Conservation (phyloP, 1,140 invertebrate species). For the Cydia strobilella region DNA sequence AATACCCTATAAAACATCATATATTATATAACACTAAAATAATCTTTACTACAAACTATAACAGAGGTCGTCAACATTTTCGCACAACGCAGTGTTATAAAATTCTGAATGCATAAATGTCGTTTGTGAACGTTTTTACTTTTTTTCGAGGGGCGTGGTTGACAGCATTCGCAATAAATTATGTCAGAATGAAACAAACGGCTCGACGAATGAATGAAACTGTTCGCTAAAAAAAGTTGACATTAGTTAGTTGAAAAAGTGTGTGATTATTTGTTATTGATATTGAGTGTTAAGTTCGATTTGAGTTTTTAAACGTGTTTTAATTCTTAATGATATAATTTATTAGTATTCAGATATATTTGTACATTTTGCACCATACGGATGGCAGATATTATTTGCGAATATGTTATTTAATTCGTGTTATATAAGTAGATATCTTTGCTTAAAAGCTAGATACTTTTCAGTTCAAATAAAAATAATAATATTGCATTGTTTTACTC, state of each 20-base stretch:
- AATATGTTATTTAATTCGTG: too few relatives aligned
- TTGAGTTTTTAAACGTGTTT: background rate
- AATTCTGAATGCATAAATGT: constrained; percentile 28
- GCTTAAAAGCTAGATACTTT: too few relatives aligned
- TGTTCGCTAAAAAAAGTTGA: constrained; percentile 36
- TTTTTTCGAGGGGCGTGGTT: constrained; percentile 68
- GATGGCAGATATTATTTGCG: too few relatives aligned
- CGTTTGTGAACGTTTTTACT: constrained; percentile 53
- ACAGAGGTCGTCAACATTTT: constrained; percentile 20
- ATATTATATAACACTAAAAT: background rate
- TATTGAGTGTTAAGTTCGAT: background rate
- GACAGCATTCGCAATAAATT: constrained; percentile 62
- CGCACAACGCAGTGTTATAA: background rate
- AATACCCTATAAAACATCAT: background rate
- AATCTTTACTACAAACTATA: background rate
- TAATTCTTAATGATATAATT: too few relatives aligned
- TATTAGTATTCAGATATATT: too few relatives aligned
- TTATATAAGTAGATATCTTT: too few relatives aligned
- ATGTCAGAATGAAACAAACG: constrained; percentile 58
- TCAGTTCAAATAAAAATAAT: too few relatives aligned
- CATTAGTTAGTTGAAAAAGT: constrained; percentile 14
- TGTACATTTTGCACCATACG: too few relatives aligned
- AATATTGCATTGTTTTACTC: too few relatives aligned
- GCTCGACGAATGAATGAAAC: constrained; percentile 46
- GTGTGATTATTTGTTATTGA: constrained; percentile 23